Conservation (phyloP, 2,888 invertebrate genomes). For the Meiosimyza platycephala region DNA sequence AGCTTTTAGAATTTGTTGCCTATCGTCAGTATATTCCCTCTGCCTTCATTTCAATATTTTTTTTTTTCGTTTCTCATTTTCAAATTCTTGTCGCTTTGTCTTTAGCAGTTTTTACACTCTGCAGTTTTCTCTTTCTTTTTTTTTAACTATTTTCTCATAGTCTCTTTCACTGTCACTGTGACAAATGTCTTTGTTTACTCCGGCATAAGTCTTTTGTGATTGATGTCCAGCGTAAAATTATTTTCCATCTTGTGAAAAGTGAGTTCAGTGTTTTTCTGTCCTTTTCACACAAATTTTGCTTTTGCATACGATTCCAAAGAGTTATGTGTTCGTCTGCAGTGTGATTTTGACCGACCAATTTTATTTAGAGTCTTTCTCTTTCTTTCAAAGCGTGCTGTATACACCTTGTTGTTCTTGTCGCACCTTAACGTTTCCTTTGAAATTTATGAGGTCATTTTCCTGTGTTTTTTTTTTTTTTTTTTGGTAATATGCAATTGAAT, state of each 20-base stretch:
- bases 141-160: not conserved
- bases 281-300: not conserved
- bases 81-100: not conserved
- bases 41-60: not conserved
- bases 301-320: not conserved
- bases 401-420: not conserved
- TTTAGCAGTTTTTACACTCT: not conserved
- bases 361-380: not conserved
- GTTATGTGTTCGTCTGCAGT: not conserved
- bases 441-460: slow-evolving; percentile 18
- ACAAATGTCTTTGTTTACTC: slow-evolving; percentile 42
- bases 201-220: slow-evolving; percentile 41
- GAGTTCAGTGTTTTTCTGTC: not conserved
- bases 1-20: too few species aligned
- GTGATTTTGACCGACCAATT: too few species aligned
- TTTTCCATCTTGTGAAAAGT: slow-evolving; percentile 40
- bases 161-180: slow-evolving; percentile 23
- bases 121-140: not conserved
- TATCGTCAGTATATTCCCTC: too few species aligned
- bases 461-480: not conserved
- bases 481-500: slow-evolving; percentile 9
- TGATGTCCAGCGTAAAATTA: slow-evolving; percentile 39
- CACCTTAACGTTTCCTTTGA: not conserved
- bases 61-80: not conserved
- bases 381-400: not conserved